These are phyloP conservation scores for Cataglyphis livida DNA, from an alignment of 2,888 invertebrate species.

Conservation along the genomic window DNA sequence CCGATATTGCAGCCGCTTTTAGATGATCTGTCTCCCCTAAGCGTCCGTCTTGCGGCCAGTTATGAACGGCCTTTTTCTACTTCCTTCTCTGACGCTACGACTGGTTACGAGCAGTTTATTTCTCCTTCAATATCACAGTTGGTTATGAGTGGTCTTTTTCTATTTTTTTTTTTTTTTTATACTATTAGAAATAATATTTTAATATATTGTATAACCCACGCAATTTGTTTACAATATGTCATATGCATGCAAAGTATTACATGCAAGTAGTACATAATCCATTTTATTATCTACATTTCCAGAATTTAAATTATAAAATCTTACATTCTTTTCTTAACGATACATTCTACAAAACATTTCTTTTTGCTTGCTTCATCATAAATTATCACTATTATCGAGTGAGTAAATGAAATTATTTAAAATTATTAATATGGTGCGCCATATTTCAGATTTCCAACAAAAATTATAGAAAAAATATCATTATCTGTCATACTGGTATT, in stretches of 20 bases:
- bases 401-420: neutral
- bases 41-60: neutral
- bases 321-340: neutral
- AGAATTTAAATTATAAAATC: neutral
- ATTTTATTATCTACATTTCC: neutral
- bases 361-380: neutral
- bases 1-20: constrained; percentile 6
- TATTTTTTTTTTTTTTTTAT: neutral
- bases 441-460: neutral
- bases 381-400: neutral
- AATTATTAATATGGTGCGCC: neutral
- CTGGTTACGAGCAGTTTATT: neutral
- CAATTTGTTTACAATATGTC: neutral
- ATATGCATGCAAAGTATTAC: neutral
- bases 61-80: neutral
- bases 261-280: neutral
- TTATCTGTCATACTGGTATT: neutral
- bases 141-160: neutral
- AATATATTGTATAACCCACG: neutral
- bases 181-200: neutral
- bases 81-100: neutral
- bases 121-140: neutral
- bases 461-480: neutral
- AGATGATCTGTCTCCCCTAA: neutral
- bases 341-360: neutral